Percentiles rank a stretch among this genome's conserved stretches.
These are phyloP conservation scores for Volucella bombylans DNA, from an alignment of 2,888 invertebrate genomes.

Conservation along the genomic window DNA sequence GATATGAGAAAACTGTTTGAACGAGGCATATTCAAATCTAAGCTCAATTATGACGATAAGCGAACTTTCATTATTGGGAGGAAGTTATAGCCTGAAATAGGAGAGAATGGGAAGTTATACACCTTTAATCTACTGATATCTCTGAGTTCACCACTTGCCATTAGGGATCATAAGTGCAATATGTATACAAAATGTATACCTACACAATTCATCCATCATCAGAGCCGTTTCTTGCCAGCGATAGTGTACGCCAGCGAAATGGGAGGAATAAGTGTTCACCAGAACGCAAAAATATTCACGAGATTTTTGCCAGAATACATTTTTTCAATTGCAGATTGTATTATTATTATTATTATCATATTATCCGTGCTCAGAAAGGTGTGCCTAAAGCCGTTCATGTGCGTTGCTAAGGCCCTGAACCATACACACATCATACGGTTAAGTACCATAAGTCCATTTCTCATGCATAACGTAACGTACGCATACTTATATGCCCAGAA, in stretches of 20 bases:
- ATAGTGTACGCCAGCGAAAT: not conserved
- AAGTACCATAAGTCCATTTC: slow-evolving; percentile 63
- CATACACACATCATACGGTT: slow-evolving; percentile 8
- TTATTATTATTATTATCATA: slow-evolving; percentile 53
- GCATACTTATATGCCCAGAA: slow-evolving; percentile 51
- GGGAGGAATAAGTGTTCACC: not conserved
- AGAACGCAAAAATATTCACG: slow-evolving; percentile 11
- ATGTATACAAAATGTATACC: too few relatives aligned
- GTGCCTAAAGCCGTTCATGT: slow-evolving; percentile 39
- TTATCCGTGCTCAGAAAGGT: slow-evolving; percentile 53
- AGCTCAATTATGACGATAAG: too few relatives aligned
- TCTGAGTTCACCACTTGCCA: too few relatives aligned
- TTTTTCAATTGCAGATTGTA: slow-evolving; percentile 66
- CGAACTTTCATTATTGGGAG: too few relatives aligned
- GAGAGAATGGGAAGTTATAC: too few relatives aligned
- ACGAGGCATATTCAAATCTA: too few relatives aligned
- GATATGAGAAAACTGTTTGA: too few relatives aligned
- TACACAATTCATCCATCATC: too few relatives aligned
- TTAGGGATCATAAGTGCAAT: too few relatives aligned
- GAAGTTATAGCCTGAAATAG: too few relatives aligned
- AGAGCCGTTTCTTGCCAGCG: not conserved
- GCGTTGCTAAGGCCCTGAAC: slow-evolving; percentile 12
- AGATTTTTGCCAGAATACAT: slow-evolving; percentile 55
- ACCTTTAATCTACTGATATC: too few relatives aligned
- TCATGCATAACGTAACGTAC: slow-evolving; percentile 57